A percentile compares a stretch with the other conserved stretches of the same genome.
Conservation (phyloP, 2,113 vertebrate species). For the Neotoma lepida region DNA sequence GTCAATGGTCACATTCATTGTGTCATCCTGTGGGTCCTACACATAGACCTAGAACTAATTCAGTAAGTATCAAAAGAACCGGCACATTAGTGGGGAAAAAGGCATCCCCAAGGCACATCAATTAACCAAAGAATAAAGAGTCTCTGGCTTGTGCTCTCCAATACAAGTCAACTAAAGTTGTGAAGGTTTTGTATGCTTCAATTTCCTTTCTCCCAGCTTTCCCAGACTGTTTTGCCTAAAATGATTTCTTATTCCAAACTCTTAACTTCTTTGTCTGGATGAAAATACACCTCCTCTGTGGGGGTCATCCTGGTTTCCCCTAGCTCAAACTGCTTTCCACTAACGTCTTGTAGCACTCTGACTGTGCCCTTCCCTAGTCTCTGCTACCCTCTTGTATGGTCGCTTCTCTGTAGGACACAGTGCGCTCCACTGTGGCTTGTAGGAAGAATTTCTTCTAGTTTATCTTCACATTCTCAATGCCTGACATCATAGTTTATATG, state of each 20-base stretch:
- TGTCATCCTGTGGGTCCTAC: neutral
- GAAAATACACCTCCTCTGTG: neutral
- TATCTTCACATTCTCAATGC: neutral
- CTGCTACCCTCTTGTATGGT: neutral
- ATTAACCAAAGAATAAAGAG: slow-evolving; percentile 2
- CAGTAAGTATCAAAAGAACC: neutral
- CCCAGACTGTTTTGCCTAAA: neutral
- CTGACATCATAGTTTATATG: neutral
- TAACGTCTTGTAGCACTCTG: neutral
- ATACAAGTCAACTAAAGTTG: neutral
- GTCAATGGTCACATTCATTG: neutral
- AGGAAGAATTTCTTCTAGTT: neutral
- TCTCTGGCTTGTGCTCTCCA: neutral
- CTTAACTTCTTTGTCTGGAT: slow-evolving; percentile 13
- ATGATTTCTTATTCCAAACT: neutral
- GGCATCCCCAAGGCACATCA: neutral
- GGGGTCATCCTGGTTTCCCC: neutral
- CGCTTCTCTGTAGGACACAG: neutral
- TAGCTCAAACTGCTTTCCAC: neutral
- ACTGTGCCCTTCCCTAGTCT: neutral
- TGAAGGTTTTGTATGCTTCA: neutral
- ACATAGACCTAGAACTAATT: neutral
- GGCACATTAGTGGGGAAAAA: neutral
- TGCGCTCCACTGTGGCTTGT: neutral
- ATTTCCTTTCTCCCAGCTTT: neutral